Base-by-base conservation (phyloP, 30 jellyfish, hydroid and myxozoan species). In the Cassiopea andromeda region DNA sequence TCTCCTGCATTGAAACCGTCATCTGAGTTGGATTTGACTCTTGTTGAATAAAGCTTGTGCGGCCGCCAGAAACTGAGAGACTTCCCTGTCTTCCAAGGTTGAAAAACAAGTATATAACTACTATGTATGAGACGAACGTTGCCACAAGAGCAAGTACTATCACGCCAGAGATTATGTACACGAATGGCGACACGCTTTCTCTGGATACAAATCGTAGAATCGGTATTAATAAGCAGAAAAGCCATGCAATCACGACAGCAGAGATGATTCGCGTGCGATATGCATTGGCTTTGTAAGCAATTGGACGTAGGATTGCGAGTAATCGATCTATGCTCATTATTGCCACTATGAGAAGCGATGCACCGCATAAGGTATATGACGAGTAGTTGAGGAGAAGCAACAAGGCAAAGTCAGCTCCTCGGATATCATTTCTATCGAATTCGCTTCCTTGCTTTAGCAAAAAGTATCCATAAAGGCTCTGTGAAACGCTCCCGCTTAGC, bases 291-390 rank as follows among this genome's bases (percentile, higher is more conserved):
- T 87, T 87, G 90, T 87, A 87, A 46, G 89, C 68, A 44, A 87
- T 87, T 0, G 94, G 94, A 44, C 90, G 89, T 2, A 87, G 80
- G 46, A 87, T 82, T 13, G 94, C 94, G 46, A 87, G 90, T 57
- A 87, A 69, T 18, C 94, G 46, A 70, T 87, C 94, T 72, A 87
- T 87, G 79, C 94, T 87, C 94, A 87, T 87, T 18, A 87, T 72
- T 14, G 94, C 89, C 2, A 87, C 94, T 68, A 87, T 72, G 38
- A 87, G 89, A 58, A 87, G 47, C 73, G 94, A 87, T 16, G 90
- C 94, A n/a, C 94, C 94, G 77, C 90, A 87, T 13, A 87, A 69
- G 44, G 94, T 87, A 78, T 87, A 87, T 3, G 94, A 87, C 10
- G 94, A 87, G 69, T 87, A 87, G 72, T 87, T 87, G 61, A 87